Base-by-base conservation (phyloP, 2,113 vertebrate species). In the Podilymbus podiceps region DNA sequence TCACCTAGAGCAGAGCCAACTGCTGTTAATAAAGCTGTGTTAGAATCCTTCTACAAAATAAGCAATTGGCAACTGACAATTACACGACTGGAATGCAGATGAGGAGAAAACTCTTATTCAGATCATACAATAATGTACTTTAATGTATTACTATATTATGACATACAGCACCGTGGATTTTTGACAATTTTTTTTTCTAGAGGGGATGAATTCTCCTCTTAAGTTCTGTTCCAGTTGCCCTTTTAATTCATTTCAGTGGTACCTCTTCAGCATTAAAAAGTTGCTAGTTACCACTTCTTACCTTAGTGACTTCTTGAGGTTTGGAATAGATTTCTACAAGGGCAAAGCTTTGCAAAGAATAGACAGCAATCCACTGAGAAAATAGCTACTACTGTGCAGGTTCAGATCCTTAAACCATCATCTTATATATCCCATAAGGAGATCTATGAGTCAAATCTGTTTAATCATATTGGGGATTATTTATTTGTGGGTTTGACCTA, bases 171-270 rank as follows among this genome's bases (percentile, higher is more conserved):
- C 28, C 11, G 12, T 55, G 35, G 31, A 13, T 33, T 75, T 75
- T 42, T 56, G 52, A 12, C 31, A 38, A 8, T 25, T 2, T 53
- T 72, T 53, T 73, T 68, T 73, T 35, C 49, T 11, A 3, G 31
- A 40, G 33, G 38, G 56, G 35, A 6, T 66, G 33, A 13, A 25
- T 13, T 22, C 18, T 89, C 6, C 38, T 31, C 64, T 55, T 52
- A 6, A 6, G 38, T 50, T 28, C 20, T 5, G 8, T 53, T 62
- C 64, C 21, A 13, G 24, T 81, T 1, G 0, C 11, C 8, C 2
- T 33, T 84, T 66, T 46, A 56, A 24, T 47, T 72, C 16, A 42
- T 66, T 75, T 46, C n/a, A 27, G 11, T 40, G 40, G 40, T 15
- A 18, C 11, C 31, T 30, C 21, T 56, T n/a, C 38, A 28, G 49